Evolutionary conservation across 1,140 invertebrate genomes (phyloP).

Genomic region (Lasioglossum albipes): DNA sequence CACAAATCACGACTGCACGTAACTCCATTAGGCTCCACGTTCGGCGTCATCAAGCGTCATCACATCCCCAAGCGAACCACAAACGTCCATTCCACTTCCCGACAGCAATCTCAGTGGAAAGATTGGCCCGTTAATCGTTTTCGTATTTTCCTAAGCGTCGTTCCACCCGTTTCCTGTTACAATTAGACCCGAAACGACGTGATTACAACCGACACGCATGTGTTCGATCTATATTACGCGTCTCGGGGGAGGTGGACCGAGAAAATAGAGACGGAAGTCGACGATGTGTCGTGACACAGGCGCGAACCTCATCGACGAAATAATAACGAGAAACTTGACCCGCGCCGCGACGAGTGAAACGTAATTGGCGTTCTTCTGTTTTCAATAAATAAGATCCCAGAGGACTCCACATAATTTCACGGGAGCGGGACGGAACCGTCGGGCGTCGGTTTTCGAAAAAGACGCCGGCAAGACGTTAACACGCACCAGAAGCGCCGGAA

Average conservation of each 20-base stretch:
- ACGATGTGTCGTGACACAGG: constrained; percentile 33
- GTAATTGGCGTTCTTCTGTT: constrained; percentile 63
- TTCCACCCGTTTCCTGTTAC: constrained; percentile 19
- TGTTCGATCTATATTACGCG: constrained; percentile 61
- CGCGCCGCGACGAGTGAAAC: constrained; percentile 24
- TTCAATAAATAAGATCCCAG: constrained; percentile 65
- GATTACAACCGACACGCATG: constrained; percentile 43
- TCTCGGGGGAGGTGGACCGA: background rate
- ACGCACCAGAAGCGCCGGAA: constrained; percentile 50
- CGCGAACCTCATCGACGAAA: constrained; percentile 40
- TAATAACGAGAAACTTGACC: constrained; percentile 65
- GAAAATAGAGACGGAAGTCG: constrained; percentile 39
- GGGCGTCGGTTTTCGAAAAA: constrained; percentile 47
- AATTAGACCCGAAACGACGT: constrained; percentile 12
- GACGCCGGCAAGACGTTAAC: constrained; percentile 57
- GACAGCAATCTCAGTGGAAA: background rate
- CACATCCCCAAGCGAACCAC: too few relatives aligned
- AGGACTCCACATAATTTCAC: constrained; percentile 36
- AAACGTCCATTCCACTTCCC: background rate
- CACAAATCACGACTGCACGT: background rate
- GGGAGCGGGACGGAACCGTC: constrained; percentile 2
- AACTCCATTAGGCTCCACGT: background rate
- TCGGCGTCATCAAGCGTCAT: background rate
- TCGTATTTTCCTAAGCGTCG: constrained; percentile 24
- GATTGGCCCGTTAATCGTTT: constrained; percentile 21